Conservation (phyloP, 2,888 invertebrate genomes). For the Andrena marginata region DNA sequence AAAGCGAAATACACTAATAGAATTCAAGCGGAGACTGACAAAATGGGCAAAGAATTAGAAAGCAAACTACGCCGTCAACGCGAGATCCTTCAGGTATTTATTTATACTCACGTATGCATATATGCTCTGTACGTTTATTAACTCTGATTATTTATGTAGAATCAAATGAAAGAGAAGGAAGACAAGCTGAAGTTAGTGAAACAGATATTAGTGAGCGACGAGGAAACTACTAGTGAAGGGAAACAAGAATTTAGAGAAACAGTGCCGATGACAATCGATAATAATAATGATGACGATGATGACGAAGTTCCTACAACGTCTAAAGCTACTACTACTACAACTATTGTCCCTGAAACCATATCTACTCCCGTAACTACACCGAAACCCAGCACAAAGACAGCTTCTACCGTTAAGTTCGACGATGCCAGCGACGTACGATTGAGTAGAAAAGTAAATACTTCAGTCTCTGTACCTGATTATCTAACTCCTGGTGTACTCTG, state of each 20-base stretch:
- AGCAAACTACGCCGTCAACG: constrained; percentile 87
- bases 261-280: constrained; percentile 3
- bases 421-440: constrained; percentile 13
- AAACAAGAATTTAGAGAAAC: constrained; percentile 27
- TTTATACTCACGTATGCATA: too few species aligned
- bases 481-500: too few species aligned
- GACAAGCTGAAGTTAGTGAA: constrained; percentile 88
- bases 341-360: neutral
- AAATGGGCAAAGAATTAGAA: constrained; percentile 90
- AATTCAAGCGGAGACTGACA: constrained; percentile 91
- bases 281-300: neutral
- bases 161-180: constrained; percentile 88
- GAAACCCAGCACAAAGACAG: neutral
- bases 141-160: constrained; percentile 72
- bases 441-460: constrained; percentile 39
- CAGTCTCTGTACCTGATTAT: neutral
- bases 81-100: constrained; percentile 86
- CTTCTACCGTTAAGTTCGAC: constrained; percentile 12
- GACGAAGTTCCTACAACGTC: constrained; percentile 11
- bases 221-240: neutral
- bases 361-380: neutral
- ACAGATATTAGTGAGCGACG: constrained; percentile 86
- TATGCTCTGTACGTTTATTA: too few species aligned
- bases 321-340: neutral
- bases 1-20: constrained; percentile 85